These are phyloP conservation scores for Aphidius colemani DNA, from an alignment of 2,888 invertebrate species.

Conservation along the genomic window DNA sequence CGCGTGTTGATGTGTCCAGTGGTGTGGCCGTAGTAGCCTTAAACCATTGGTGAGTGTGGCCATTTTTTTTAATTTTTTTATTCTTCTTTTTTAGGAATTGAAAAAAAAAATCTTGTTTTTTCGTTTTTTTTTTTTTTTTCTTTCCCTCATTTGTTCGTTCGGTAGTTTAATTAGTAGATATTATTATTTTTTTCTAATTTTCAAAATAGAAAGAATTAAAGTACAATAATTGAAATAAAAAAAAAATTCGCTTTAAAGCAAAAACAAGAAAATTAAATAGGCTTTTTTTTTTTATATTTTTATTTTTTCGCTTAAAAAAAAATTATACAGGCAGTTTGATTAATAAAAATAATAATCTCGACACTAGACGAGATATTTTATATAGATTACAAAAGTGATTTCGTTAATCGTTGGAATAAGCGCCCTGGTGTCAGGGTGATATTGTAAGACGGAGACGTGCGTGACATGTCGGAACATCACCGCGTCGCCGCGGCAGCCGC, in stretches of 20 bases:
- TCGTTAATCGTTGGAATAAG: slow-evolving; percentile 17
- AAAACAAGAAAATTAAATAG: background rate
- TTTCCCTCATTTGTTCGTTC: background rate
- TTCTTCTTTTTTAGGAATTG: slow-evolving; percentile 1
- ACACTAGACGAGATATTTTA: background rate
- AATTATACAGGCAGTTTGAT: background rate
- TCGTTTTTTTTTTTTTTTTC: background rate
- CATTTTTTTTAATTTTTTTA: slow-evolving; percentile 26
- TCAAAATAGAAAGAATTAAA: background rate
- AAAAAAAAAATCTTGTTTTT: background rate
- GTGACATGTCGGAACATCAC: slow-evolving; percentile 69
- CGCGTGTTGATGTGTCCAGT: slow-evolving; percentile 30
- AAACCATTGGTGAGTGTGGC: slow-evolving; percentile 28
- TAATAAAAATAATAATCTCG: slow-evolving; percentile 1
- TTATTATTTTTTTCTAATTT: slow-evolving; percentile 4
- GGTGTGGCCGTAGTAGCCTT: slow-evolving; percentile 24
- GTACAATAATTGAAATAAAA: slow-evolving; percentile 11
- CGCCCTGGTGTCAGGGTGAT: slow-evolving; percentile 33
- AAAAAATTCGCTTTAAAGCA: background rate
- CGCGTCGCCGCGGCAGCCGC: slow-evolving; percentile 60
- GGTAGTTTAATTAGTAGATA: background rate
- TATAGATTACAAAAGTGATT: background rate
- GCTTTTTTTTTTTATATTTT: background rate
- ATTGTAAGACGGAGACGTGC: slow-evolving; percentile 45
- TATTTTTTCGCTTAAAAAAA: too few relatives aligned